These are phyloP conservation scores for Tyrannus savana DNA, from an alignment of 2,113 vertebrate species.

Conservation along the genomic window DNA sequence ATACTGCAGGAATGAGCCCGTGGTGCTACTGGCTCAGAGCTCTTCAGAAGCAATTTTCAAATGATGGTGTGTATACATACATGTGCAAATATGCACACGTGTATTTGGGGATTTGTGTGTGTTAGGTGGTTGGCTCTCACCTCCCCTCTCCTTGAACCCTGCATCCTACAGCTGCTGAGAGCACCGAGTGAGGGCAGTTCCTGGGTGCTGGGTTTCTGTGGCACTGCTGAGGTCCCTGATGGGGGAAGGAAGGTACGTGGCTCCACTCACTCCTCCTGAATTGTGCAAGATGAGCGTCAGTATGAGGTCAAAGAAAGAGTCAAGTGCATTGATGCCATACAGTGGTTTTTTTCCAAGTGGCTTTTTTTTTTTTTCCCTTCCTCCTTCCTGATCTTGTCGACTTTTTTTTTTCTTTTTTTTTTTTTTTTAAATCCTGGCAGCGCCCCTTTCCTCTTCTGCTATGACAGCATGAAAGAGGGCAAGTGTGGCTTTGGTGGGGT, in stretches of 20 bases:
- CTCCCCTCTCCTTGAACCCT: accelerated
- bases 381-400: not conserved
- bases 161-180: accelerated
- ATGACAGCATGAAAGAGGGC: not conserved
- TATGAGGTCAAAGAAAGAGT: not conserved
- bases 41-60: not conserved
- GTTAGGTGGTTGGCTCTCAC: accelerated
- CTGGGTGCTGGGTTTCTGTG: accelerated
- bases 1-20: accelerated
- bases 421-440: not conserved
- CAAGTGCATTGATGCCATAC: not conserved
- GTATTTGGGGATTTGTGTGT: not conserved
- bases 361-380: not conserved
- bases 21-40: not conserved
- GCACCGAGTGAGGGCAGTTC: accelerated
- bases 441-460: slow-evolving; percentile 50
- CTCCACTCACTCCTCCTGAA: not conserved
- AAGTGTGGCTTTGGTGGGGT: slow-evolving; percentile 20
- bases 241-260: not conserved
- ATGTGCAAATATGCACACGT: accelerated
- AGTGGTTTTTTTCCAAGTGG: not conserved
- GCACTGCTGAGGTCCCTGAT: not conserved
- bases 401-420: not conserved
- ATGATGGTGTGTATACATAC: no score
- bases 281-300: not conserved